Conservation (phyloP, 2,888 invertebrate species). For the Stenodema calcarata region DNA sequence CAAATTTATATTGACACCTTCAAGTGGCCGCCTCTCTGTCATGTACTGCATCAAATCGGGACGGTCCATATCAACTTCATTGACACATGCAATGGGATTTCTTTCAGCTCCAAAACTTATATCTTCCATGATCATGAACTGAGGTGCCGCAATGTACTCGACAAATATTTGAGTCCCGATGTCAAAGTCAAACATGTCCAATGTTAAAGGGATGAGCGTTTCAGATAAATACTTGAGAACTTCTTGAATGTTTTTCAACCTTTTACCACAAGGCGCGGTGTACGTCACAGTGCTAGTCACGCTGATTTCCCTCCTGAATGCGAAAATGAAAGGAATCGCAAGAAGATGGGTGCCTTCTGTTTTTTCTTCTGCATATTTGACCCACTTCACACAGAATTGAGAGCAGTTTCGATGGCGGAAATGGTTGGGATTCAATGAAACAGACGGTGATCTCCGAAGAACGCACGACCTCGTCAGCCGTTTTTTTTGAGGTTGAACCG, state of each 20-base stretch:
- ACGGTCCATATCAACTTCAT: too few relatives aligned
- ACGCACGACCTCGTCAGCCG: not conserved
- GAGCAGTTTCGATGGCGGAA: slow-evolving; percentile 70
- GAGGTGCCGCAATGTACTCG: too few relatives aligned
- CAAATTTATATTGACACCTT: too few relatives aligned
- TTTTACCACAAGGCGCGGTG: slow-evolving; percentile 82
- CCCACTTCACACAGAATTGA: slow-evolving; percentile 62
- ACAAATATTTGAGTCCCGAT: too few relatives aligned
- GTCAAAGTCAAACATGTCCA: too few relatives aligned
- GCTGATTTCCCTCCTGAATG: slow-evolving; percentile 65
- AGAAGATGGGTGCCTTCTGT: slow-evolving; percentile 78
- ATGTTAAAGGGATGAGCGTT: too few relatives aligned
- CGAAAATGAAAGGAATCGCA: slow-evolving; percentile 82
- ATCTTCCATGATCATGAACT: too few relatives aligned
- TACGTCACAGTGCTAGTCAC: slow-evolving; percentile 59
- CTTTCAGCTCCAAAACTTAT: too few relatives aligned
- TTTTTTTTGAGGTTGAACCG: not conserved
- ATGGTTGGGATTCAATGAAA: not conserved
- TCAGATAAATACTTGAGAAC: slow-evolving; percentile 71
- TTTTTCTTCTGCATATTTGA: slow-evolving; percentile 65
- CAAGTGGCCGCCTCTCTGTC: too few relatives aligned
- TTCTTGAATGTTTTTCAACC: slow-evolving; percentile 75
- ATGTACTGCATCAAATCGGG: too few relatives aligned
- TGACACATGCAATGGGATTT: too few relatives aligned
- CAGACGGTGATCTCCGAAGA: not conserved